Base-by-base conservation (phyloP, 1,140 invertebrate species). In the Hyles euphorbiae region DNA sequence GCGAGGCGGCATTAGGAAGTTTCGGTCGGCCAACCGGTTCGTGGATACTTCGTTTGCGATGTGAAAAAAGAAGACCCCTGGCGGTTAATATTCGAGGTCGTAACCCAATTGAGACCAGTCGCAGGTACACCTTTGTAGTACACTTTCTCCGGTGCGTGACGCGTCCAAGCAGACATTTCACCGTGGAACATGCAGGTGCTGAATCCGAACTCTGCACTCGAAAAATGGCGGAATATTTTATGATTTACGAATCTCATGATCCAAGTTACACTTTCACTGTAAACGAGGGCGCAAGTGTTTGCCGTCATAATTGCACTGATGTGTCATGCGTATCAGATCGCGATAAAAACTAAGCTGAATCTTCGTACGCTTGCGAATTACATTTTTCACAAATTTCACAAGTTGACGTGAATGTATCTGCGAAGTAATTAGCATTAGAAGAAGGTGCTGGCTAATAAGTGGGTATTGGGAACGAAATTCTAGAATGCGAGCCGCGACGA, bases 101-200 rank as follows among this genome's bases (percentile, higher is more conserved):
- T 63, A 83, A 84, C 83, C 83, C 80, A 87, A 87, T 78, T 87
- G 81, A 72, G 76, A 78, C 74, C 78, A 76, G 75, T 76, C 77
- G 72, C 78, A 74, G 73, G 78, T 80, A 76, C 69, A 66, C 60
- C 74, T 67, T 83, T 76, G 72, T 81, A 72, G 78, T 87, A 83
- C 81, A 87, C 84, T 87, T 87, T 87, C 84, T 80, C 84, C 81
- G 60, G 61, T 79, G 76, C 74, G 79, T 83, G 81, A 83, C 83
- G 81, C 72, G 72, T 65, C 67, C 76, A 65, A 68, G 58, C 72
- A 74, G 68, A 67, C 77, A 65, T 83, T 83, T 83, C 83, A 79
- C 83, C 70, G 59, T 55, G 53, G 56, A 68, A 61, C 67, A 60
- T 59, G 62, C 79, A 82, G 75, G 76, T 81, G 80, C 54, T 48